Evolutionary conservation across 2,888 invertebrate species (phyloP).

Genomic region (Xestia xanthographa): DNA sequence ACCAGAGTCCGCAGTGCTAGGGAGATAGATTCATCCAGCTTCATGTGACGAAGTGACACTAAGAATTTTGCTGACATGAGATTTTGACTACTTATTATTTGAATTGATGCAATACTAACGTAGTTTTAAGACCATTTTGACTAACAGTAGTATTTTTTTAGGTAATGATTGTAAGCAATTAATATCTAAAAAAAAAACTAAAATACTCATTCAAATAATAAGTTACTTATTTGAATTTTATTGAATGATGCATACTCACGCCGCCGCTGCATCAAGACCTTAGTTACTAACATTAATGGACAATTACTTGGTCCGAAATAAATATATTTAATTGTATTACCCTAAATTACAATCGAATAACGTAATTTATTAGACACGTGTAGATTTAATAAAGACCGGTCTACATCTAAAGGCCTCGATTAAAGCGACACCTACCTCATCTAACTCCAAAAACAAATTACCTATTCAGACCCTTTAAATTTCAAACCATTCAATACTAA

Average conservation of each 20-base stretch:
- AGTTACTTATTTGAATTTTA: too few species aligned
- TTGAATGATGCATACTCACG: too few species aligned
- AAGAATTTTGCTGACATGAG: neutral
- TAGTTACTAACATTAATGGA: too few species aligned
- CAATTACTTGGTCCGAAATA: too few species aligned
- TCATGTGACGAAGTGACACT: neutral
- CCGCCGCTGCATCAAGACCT: too few species aligned
- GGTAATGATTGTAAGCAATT: too few species aligned
- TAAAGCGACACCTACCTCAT: constrained; percentile 20
- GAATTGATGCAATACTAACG: neutral
- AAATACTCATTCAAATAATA: too few species aligned
- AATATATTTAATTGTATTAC: too few species aligned
- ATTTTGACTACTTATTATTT: neutral
- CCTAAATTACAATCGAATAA: neutral
- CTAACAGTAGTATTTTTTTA: too few species aligned
- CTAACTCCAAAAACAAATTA: constrained; percentile 47
- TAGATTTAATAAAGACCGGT: neutral
- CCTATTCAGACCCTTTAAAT: constrained; percentile 50
- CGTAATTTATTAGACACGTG: neutral
- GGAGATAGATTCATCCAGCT: neutral
- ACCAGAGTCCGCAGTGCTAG: too few species aligned
- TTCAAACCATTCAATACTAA: constrained; percentile 54
- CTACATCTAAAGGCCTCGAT: neutral
- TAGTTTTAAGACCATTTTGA: too few species aligned
- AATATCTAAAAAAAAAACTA: too few species aligned